These are phyloP conservation scores for Drosophila sp. DNA, from an alignment of 1,140 invertebrate species.

Conservation along the genomic window DNA sequence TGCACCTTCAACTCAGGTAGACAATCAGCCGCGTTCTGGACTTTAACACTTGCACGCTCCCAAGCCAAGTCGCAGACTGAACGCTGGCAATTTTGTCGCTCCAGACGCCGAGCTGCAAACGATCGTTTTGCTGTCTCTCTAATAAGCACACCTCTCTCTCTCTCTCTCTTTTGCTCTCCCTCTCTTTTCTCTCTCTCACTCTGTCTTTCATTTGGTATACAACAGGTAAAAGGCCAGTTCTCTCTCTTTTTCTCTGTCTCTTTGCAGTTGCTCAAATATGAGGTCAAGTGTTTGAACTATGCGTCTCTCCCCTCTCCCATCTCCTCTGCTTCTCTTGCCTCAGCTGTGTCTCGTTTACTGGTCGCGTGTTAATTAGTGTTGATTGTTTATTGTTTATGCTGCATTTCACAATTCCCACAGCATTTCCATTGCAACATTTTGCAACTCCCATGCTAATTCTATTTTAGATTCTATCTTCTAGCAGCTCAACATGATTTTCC, in stretches of 20 bases:
- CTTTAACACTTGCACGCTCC: slow-evolving; percentile 43
- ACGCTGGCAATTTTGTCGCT: slow-evolving; percentile 23
- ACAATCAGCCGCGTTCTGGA: slow-evolving; percentile 14
- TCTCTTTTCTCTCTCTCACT: too few species aligned
- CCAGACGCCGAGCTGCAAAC: slow-evolving; percentile 22
- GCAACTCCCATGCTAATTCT: slow-evolving; percentile 38
- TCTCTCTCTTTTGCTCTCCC: background rate
- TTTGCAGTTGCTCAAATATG: slow-evolving; percentile 74
- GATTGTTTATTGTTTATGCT: slow-evolving; percentile 67
- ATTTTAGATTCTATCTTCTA: slow-evolving; percentile 15
- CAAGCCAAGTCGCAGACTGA: slow-evolving; percentile 65
- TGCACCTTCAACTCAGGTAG: slow-evolving; percentile 1
- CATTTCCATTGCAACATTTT: slow-evolving; percentile 28
- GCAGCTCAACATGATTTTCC: slow-evolving; percentile 17
- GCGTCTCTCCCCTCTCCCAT: slow-evolving; percentile 24
- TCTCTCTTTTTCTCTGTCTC: slow-evolving; percentile 18
- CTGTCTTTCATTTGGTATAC: slow-evolving; percentile 9
- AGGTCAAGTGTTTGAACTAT: slow-evolving; percentile 77
- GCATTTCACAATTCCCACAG: slow-evolving; percentile 65
- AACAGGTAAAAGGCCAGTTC: slow-evolving; percentile 46
- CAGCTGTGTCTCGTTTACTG: slow-evolving; percentile 37
- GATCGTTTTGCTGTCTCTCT: slow-evolving; percentile 39
- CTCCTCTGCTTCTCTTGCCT: slow-evolving; percentile 8
- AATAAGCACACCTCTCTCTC: slow-evolving; percentile 7
- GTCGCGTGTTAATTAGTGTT: slow-evolving; percentile 69